Percentiles rank a stretch among this genome's conserved stretches.
Conservation (phyloP, 2,113 vertebrate genomes). For the Poecilia latipinna region DNA sequence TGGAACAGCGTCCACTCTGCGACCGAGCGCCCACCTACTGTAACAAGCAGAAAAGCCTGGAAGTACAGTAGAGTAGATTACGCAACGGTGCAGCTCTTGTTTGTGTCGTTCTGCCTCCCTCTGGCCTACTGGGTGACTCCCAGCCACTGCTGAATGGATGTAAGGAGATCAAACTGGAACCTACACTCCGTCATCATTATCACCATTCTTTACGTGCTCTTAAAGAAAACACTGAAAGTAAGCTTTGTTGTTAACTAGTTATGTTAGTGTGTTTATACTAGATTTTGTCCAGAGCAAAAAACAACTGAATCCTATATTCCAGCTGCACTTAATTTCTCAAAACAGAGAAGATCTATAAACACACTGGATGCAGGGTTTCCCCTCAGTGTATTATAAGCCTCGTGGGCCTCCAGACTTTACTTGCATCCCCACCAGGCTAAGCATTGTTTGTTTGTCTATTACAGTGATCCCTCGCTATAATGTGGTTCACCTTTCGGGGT, state of each 20-base stretch:
- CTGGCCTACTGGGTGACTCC: neutral
- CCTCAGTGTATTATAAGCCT: too few species aligned
- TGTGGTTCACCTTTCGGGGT: too few species aligned
- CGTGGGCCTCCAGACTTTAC: too few species aligned
- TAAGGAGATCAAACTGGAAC: neutral
- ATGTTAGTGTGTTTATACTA: neutral
- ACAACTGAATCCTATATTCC: too few species aligned
- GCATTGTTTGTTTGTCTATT: too few species aligned
- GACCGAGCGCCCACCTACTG: slow-evolving; percentile 9
- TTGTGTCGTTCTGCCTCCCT: neutral
- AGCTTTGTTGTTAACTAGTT: neutral
- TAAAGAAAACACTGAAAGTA: neutral
- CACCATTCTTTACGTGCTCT: neutral
- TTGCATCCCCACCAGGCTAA: too few species aligned
- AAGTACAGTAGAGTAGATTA: slow-evolving; percentile 49
- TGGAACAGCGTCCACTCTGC: slow-evolving; percentile 67
- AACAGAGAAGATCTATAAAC: too few species aligned
- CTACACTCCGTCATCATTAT: neutral
- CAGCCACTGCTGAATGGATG: slow-evolving; percentile 13
- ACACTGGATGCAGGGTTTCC: too few species aligned
- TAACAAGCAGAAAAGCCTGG: slow-evolving; percentile 53
- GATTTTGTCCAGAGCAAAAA: too few species aligned
- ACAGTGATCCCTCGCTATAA: too few species aligned
- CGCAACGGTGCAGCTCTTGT: too few species aligned
- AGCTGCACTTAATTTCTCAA: too few species aligned